A percentile compares a stretch with the other conserved stretches of the same genome.
Evolutionary conservation across 2,113 vertebrate species (phyloP).

Genomic region (Uria lomvia): DNA sequence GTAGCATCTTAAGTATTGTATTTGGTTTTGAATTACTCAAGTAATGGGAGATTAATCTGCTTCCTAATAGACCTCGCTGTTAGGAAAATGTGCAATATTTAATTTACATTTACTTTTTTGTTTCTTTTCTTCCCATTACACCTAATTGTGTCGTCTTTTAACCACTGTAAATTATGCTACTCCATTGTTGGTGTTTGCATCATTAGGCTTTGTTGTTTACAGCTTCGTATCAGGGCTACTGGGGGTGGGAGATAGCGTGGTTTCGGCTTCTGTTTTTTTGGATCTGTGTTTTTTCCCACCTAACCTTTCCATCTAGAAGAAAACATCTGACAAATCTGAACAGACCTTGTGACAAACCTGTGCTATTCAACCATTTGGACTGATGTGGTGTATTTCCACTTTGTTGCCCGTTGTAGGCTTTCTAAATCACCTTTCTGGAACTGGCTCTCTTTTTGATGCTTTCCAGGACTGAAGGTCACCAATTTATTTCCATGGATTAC

Average conservation of each 20-base stretch:
- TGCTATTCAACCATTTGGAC: not conserved
- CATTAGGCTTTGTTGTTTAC: conserved; percentile 38
- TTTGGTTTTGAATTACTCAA: conserved; percentile 45
- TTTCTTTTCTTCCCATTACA: conserved; percentile 32
- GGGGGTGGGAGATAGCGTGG: not conserved
- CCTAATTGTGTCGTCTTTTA: conserved; percentile 13
- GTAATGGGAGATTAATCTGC: conserved; percentile 51
- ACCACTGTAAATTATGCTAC: conserved; percentile 23
- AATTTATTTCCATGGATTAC: not conserved
- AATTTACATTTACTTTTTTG: conserved; percentile 25
- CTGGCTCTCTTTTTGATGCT: not conserved
- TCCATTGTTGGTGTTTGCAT: not conserved
- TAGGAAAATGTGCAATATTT: conserved; percentile 30
- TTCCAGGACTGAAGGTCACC: not conserved
- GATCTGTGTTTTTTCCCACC: not conserved
- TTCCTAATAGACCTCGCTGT: not conserved
- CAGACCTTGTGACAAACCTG: not conserved
- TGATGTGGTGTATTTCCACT: not conserved
- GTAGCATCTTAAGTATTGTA: conserved; percentile 11
- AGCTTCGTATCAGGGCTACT: not conserved
- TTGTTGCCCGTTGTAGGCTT: not conserved
- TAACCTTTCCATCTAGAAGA: not conserved
- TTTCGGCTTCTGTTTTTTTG: not conserved
- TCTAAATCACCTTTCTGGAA: not conserved
- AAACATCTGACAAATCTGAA: not conserved